A percentile compares a stretch with the other conserved stretches of the same genome.
phyloP scores from a whole-genome alignment of 2,113 vertebrate genomes.

The Crotalus viridis region DNA sequence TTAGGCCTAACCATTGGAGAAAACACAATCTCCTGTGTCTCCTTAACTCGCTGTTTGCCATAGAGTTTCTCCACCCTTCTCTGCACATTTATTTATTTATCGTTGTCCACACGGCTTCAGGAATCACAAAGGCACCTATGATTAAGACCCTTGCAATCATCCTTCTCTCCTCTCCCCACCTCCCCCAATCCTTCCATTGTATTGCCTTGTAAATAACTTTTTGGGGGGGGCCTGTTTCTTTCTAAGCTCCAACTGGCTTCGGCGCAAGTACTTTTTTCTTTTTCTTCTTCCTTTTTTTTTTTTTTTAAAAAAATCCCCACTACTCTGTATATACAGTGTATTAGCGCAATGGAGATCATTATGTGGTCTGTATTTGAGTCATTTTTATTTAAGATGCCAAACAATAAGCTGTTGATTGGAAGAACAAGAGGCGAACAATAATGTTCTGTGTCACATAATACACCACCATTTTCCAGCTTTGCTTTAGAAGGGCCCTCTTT shows the following conservation, averaged over 20 bases:
- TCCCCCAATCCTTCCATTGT: constrained; percentile 41
- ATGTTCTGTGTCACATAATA: constrained; percentile 99
- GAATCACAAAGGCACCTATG: constrained; percentile 75
- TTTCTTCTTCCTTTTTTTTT: not conserved
- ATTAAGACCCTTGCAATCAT: constrained; percentile 75
- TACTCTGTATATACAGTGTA: constrained; percentile 90
- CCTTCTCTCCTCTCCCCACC: constrained; percentile 35
- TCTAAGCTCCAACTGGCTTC: constrained; percentile 73
- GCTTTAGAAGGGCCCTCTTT: constrained; percentile 97
- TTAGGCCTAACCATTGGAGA: constrained; percentile 75
- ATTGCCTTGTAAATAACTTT: constrained; percentile 88
- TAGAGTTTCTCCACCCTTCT: constrained; percentile 67
- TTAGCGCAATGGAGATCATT: constrained; percentile 99
- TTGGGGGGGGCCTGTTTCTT: constrained; percentile 66
- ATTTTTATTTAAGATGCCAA: constrained; percentile 99
- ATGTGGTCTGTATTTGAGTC: constrained; percentile 98
- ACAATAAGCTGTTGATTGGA: constrained; percentile 99
- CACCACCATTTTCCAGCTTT: constrained; percentile 97
- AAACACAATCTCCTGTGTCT: constrained; percentile 75
- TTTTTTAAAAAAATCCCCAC: constrained; percentile 39
- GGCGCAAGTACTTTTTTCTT: constrained; percentile 75
- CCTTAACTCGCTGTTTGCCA: constrained; percentile 73
- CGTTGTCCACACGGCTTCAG: constrained; percentile 72
- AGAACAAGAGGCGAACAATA: constrained; percentile 99
- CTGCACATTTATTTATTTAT: constrained; percentile 52